Base-by-base conservation (phyloP, 2,113 vertebrate genomes). In the Laticauda laticaudata region DNA sequence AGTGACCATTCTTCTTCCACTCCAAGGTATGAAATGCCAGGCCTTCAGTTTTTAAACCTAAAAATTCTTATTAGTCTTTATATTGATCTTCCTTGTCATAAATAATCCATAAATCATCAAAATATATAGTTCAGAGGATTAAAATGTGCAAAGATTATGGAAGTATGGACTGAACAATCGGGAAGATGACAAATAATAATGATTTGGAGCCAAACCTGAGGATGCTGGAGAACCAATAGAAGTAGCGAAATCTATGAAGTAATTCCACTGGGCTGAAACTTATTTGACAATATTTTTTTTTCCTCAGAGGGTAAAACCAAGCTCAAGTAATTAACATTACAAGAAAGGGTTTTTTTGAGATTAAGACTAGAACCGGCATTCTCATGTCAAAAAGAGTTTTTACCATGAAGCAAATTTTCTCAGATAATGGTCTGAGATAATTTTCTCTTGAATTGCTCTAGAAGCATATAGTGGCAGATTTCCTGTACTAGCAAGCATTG, bases 11-110 rank as follows among this genome's bases (percentile, higher is more conserved):
- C 56, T 86, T 93, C 75, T 88, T 88, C 93, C 86, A 91, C 91
- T 94, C 94, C 93, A 90, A 94, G 93, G 90, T 21, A 59, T 64
- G 64, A 34, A 90, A 90, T 94, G 7, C 88, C 64, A 89, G 57
- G 3, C 4, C 53, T 94, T 85, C n/a, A 88, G 14, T 92, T 93
- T 95, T 96, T n/a, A 93, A n/a, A 92, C 8, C 89, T 88, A 94
- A 89, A 23, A 86, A 20, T 86, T 93, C 12, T 14, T 48, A 94
- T 95, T 90, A 11, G 2, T 55, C 87, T 14, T 89, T 95, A 9
- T 88, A 4, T 51, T 69, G 29, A 86, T 86, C 86, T 26, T 87
- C 10, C 39, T 23, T 45, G 39, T 34, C 11, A 21, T 26, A 4
- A 86, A 91, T 21, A 93, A 91, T 45, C 55, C 53, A 55, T 55